A percentile compares a stretch with the other conserved stretches of the same genome.
phyloP scores from a whole-genome alignment of 1,140 invertebrate species.

The Drosophila pachea region DNA sequence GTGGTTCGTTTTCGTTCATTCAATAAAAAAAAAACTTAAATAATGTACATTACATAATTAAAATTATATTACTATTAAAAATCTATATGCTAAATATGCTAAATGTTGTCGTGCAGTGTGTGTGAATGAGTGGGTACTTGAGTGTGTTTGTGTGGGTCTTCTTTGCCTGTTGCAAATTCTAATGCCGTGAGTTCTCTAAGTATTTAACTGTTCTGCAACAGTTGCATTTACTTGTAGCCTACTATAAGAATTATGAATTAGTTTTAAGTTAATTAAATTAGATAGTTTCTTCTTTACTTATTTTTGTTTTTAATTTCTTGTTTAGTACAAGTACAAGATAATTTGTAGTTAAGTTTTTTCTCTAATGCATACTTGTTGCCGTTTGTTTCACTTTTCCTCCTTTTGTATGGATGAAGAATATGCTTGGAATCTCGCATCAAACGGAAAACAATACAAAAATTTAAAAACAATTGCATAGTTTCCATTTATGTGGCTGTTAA shows the following conservation, averaged over 20 bases:
- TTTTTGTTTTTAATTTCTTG: conserved; percentile 6
- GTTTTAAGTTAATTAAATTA: conserved; percentile 29
- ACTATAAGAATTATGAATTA: conserved; percentile 27
- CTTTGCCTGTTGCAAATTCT: conserved; percentile 9
- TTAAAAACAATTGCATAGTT: conserved; percentile 12
- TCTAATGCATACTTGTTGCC: conserved; percentile 9
- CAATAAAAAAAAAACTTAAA: conserved; percentile 39
- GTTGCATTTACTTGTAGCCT: conserved; percentile 32
- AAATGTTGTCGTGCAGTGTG: conserved; percentile 6
- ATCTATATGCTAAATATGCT: conserved; percentile 30
- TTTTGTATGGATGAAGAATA: conserved; percentile 3
- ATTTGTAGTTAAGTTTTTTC: conserved; percentile 18
- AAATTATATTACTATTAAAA: conserved; percentile 36
- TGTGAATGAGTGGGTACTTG: conserved; percentile 4
- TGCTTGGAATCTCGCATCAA: neutral
- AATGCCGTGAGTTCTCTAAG: conserved; percentile 19
- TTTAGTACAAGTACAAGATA: conserved; percentile 26
- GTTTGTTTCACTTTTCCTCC: neutral
- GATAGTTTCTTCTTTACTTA: conserved; percentile 18
- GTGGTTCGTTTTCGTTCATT: conserved; percentile 20
- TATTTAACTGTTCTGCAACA: conserved; percentile 30
- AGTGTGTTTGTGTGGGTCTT: conserved; percentile 3
- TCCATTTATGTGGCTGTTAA: neutral
- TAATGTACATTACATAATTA: conserved; percentile 43
- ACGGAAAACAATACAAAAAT: conserved; percentile 9